A percentile compares a stretch with the other conserved stretches of the same genome.
Conservation (phyloP, 1,140 invertebrate genomes). For the Myzus persicae region DNA sequence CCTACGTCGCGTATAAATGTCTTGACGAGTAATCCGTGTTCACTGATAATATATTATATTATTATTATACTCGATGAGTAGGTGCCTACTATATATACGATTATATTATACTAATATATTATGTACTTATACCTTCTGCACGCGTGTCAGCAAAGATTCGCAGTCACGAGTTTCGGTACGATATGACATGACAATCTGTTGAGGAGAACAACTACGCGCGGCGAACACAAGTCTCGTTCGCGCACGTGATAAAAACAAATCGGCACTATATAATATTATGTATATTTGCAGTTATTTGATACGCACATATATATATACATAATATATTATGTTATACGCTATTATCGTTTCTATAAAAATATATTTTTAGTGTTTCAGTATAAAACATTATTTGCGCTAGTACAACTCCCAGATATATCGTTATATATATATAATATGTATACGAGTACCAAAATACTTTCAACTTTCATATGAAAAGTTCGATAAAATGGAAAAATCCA, state of each 20-base stretch:
- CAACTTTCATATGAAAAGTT: neutral
- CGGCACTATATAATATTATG: neutral
- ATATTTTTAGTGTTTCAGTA: neutral
- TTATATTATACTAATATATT: neutral
- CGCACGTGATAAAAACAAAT: neutral
- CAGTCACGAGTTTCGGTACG: neutral
- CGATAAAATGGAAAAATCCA: neutral
- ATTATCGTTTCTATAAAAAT: neutral
- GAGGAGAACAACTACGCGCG: neutral
- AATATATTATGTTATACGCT: neutral
- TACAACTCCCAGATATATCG: neutral
- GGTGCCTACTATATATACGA: neutral
- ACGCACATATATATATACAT: neutral
- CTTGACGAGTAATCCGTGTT: neutral
- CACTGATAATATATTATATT: neutral
- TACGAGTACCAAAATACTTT: neutral
- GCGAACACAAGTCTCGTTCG: neutral
- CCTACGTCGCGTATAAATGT: neutral
- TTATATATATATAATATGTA: neutral
- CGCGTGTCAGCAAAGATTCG: neutral
- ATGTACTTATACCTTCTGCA: neutral
- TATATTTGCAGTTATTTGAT: neutral
- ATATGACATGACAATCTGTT: constrained; percentile 9
- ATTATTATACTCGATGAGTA: neutral
- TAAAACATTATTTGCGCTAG: neutral